Conservation (phyloP, 2,113 vertebrate genomes). For the Cololabis saira region DNA sequence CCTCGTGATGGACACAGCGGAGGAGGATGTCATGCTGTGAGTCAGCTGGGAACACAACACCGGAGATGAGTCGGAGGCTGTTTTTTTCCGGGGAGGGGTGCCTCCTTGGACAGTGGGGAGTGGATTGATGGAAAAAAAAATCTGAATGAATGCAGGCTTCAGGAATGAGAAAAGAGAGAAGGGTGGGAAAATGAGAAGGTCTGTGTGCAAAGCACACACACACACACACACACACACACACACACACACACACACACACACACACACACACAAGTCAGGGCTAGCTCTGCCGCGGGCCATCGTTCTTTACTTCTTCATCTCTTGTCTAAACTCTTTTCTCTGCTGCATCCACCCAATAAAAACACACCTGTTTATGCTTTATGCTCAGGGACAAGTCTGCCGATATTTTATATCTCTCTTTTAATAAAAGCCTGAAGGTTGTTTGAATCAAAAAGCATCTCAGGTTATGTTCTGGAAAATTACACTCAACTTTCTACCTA, state of each 20-base stretch:
- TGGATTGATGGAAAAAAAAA: not conserved
- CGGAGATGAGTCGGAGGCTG: slow-evolving; percentile 8
- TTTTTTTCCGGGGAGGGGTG: not conserved
- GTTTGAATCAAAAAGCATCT: too few relatives aligned
- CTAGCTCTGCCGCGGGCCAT: slow-evolving; percentile 44
- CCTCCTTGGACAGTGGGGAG: not conserved
- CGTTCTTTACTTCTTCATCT: slow-evolving; percentile 14
- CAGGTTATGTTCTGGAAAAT: too few relatives aligned
- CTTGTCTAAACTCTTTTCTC: slow-evolving; percentile 10
- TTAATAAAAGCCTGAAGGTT: too few relatives aligned
- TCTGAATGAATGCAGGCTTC: slow-evolving; percentile 57
- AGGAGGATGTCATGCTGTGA: slow-evolving; percentile 34
- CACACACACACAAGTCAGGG: slow-evolving; percentile 42
- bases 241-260: not conserved
- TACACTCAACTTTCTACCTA: too few relatives aligned
- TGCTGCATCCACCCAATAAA: not conserved
- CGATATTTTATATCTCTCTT: too few relatives aligned
- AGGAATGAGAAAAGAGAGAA: slow-evolving; percentile 56
- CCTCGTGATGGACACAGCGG: slow-evolving; percentile 4
- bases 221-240: slow-evolving; percentile 33
- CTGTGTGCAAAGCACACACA: not conserved
- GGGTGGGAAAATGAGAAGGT: slow-evolving; percentile 55
- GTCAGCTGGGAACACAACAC: slow-evolving; percentile 18
- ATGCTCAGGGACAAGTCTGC: too few relatives aligned
- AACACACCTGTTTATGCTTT: not conserved